Conservation (phyloP, 2,888 invertebrate species). For the Cephus sareptanus region DNA sequence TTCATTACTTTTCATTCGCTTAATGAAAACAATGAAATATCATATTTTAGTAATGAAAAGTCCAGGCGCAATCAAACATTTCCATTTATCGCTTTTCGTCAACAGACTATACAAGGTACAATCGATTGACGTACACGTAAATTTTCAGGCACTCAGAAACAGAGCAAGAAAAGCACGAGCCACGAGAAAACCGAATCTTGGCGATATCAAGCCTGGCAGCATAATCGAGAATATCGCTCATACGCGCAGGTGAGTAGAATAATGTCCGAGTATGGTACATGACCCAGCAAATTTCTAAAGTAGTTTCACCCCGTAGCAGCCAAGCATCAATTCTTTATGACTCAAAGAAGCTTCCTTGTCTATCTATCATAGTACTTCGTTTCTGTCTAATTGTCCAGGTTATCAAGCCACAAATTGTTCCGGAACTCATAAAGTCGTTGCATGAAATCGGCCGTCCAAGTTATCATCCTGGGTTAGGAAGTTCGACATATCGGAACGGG, state of each 20-base stretch:
- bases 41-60: too few relatives aligned
- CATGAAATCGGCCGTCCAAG: background rate
- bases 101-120: background rate
- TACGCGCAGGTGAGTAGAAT: constrained; percentile 69
- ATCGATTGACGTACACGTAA: background rate
- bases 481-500: background rate
- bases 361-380: background rate
- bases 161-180: constrained; percentile 86
- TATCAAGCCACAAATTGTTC: background rate
- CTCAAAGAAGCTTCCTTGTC: background rate
- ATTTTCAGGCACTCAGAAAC: constrained; percentile 81
- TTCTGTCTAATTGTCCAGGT: background rate
- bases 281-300: constrained; percentile 2
- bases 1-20: too few relatives aligned
- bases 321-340: background rate
- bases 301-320: constrained; percentile 13
- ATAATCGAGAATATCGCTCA: constrained; percentile 92
- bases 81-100: background rate
- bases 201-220: constrained; percentile 79
- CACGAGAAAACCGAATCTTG: constrained; percentile 81
- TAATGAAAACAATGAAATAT: too few relatives aligned
- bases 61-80: background rate
- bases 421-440: background rate
- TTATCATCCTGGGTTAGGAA: background rate
- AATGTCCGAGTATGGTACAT: background rate